Conservation (phyloP, 2,113 vertebrate genomes). For the Nestor notabilis region DNA sequence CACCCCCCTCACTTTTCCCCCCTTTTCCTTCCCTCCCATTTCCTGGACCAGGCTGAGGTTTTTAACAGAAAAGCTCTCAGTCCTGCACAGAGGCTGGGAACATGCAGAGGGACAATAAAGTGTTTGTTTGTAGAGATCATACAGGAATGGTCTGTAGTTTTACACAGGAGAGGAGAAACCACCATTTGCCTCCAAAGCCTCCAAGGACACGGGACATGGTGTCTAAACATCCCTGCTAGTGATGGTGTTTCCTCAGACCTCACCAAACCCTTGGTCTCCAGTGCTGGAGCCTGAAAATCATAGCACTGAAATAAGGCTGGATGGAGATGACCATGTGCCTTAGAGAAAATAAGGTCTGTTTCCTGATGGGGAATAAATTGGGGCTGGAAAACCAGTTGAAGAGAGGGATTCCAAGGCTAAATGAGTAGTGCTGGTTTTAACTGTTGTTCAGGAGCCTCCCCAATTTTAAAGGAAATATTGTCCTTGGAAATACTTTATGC, state of each 20-base stretch:
- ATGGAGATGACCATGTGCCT: neutral
- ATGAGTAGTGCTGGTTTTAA: neutral
- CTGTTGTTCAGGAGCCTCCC: neutral
- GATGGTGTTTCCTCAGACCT: neutral
- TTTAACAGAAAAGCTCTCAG: slow-evolving; percentile 30
- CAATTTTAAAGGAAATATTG: slow-evolving; percentile 30
- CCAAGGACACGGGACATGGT: neutral
- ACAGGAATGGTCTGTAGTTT: neutral
- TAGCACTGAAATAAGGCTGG: neutral
- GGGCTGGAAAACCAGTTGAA: neutral
- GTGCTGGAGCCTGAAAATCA: neutral
- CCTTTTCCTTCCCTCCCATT: slow-evolving; percentile 11
- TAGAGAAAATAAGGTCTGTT: neutral
- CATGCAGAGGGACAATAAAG: slow-evolving; percentile 35
- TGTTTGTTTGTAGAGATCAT: slow-evolving; percentile 42
- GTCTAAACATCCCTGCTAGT: neutral
- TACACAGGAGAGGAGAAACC: neutral
- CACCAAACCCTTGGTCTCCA: neutral
- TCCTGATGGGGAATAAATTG: neutral
- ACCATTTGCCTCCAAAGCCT: rapidly evolving
- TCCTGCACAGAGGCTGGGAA: slow-evolving; percentile 20
- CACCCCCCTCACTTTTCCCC: neutral
- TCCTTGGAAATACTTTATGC: slow-evolving; percentile 21
- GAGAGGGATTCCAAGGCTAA: neutral
- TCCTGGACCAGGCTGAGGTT: slow-evolving; percentile 45